phyloP scores from a whole-genome alignment of 2,888 invertebrate species.

The Dicycla oo region DNA sequence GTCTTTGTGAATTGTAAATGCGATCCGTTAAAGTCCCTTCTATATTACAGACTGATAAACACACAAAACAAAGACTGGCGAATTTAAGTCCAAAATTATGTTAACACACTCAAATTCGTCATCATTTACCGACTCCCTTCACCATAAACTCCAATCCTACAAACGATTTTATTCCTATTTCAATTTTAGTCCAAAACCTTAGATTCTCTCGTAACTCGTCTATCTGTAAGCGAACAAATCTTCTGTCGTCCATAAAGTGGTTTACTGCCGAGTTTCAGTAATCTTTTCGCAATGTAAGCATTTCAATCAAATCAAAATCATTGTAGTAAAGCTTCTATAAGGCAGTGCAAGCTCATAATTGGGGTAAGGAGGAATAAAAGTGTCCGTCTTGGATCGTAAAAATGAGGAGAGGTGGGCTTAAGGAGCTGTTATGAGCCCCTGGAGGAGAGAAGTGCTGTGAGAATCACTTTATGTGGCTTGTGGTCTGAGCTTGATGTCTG shows the following conservation, averaged over 20 bases:
- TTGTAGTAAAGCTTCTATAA: constrained; percentile 68
- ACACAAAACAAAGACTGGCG: background rate
- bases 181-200: constrained; percentile 56
- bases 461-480: constrained; percentile 59
- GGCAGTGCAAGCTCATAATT: constrained; percentile 69
- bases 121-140: constrained; percentile 8
- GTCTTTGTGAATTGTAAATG: background rate
- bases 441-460: constrained; percentile 44
- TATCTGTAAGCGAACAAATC: constrained; percentile 62
- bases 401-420: constrained; percentile 62
- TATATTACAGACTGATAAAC: background rate
- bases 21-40: background rate
- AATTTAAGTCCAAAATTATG: constrained; percentile 16
- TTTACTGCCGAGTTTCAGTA: constrained; percentile 63
- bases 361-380: constrained; percentile 69
- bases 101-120: constrained; percentile 22
- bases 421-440: constrained; percentile 60
- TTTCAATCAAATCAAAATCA: constrained; percentile 74
- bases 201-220: constrained; percentile 36
- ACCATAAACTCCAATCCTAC: constrained; percentile 47
- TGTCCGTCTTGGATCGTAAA: constrained; percentile 68
- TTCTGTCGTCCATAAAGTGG: constrained; percentile 61
- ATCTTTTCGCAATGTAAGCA: constrained; percentile 68
- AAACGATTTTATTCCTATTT: constrained; percentile 55
- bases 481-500: constrained; percentile 38